Base-by-base conservation (phyloP, 2,888 invertebrate species). In the Cataglyphis albicans region DNA sequence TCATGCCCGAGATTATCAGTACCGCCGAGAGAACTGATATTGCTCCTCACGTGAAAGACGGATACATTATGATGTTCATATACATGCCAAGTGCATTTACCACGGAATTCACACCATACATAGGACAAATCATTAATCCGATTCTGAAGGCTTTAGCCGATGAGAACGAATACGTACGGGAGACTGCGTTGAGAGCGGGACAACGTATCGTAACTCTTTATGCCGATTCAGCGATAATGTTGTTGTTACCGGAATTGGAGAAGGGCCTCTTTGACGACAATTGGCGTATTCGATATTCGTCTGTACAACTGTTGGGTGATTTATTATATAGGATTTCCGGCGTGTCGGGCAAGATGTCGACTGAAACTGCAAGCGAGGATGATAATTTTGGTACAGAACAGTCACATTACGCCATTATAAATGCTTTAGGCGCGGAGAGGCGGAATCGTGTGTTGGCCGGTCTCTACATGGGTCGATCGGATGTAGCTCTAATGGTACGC, bases 1-100 rank as follows among this genome's bases (percentile, higher is more conserved):
- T 99, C 76, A 99, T 99, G 99, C 99, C 99, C 0, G 98, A 99
- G 93, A 98, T 99, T 87, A 99, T 99, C 89, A 96, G 97, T 74
- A 99, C 99, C 0, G 98, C 99, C 0, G 98, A 98, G 94, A 96
- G 99, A 84, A 97, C 97, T 0, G 98, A 99, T 94, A 98, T 98
- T 91, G 98, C 98, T 7, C 98, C 99, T 0, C 98, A 99, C 95
- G 99, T 99, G 1, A 98, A 99, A 93, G 99, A 99, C 95, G 99
- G 99, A 63, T 99, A 99, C 95, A 99, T 99, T 86, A 99, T 99
- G 98, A 98, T 99, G 98, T 99, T 99, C 95, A 99, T 99, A 93
- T 99, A 99, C 95, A 98, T 99, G 97, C 99, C 99, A 3, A 97
- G 97, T 84, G 99, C 99, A 15, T 99, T 99, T 95, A 98, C 98